Base-by-base conservation (phyloP, 2,888 invertebrate species). In the Merodon equestris region DNA sequence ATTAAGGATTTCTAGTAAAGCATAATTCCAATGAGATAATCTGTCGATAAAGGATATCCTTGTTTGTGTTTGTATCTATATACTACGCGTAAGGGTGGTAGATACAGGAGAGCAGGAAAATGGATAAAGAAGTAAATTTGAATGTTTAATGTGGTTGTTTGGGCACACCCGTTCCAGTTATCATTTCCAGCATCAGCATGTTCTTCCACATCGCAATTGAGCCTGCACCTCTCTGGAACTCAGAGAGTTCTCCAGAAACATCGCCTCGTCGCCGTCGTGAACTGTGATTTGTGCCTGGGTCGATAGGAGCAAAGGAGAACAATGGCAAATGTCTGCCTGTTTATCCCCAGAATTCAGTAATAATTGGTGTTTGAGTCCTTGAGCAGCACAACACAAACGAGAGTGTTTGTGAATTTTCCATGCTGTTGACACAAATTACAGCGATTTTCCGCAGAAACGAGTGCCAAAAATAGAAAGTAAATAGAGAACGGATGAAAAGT, bases 141-240 rank as follows among this genome's bases (percentile, higher is more conserved):
- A 64, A 66, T 73, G 72, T 61, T 66, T 67, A 73, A 60, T 73
- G 48, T 19, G 50, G 27, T 73, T 73, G 73, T 73, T 66, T 66
- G 58, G 18, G 42, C 60, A 56, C 48, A 56, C 48, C 50, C 60
- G 73, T 48, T 67, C 67, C 66, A 66, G 73, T 66, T 60, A 66
- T 67, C 40, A 40, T 40, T n/a, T n/a, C n/a, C 40, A 40, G 3
- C 40, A 40, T 40, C 40, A 9, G 10, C 10, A 10, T 40, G 54
- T 48, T 54, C 48, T 60, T 53, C 54, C 54, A 60, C 47, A 34
- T 40, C 58, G 57, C 53, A 64, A 45, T 57, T 72, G 36, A 63
- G 15, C 50, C 36, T 9, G 36, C 5, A 36, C 36, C 36, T 40
- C 12, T 40, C n/a, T 9, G 40, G 40, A 10, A 27, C 3, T 27